phyloP scores from a whole-genome alignment of 2,888 invertebrate species.

The Dryadula phaetusa region DNA sequence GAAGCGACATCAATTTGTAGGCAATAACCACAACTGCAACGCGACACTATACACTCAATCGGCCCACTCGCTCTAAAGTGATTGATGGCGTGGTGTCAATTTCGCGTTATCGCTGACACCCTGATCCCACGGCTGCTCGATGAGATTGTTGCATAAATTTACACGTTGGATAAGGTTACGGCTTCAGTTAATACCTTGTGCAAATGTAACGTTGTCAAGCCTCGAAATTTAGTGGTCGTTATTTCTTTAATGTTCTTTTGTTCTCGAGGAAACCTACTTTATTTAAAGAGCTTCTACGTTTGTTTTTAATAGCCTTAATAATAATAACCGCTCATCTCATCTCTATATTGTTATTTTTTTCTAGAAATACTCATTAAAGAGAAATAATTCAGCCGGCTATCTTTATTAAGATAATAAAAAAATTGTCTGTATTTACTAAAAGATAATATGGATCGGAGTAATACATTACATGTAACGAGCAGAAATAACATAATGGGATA shows the following conservation, averaged over 20 bases:
- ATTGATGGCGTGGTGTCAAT: conserved; percentile 77
- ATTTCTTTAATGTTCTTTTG: conserved; percentile 26
- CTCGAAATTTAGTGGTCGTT: conserved; percentile 25
- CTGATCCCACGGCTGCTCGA: conserved; percentile 55
- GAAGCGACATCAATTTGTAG: conserved; percentile 74
- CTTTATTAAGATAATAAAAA: conserved; percentile 11
- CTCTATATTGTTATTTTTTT: conserved; percentile 2
- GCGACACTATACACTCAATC: conserved; percentile 65
- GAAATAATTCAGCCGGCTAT: conserved; percentile 6
- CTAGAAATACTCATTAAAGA: conserved; percentile 4
- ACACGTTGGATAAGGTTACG: conserved; percentile 40
- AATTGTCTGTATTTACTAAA: conserved; percentile 12
- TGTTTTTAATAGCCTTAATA: conserved; percentile 24
- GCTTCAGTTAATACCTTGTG: conserved; percentile 30
- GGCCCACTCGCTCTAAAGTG: conserved; percentile 69
- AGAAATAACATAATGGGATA: conserved; percentile 69
- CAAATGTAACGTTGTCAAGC: conserved; percentile 24
- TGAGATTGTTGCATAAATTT: conserved; percentile 63
- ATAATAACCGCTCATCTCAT: conserved; percentile 9
- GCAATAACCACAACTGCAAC: conserved; percentile 77
- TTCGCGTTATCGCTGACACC: conserved; percentile 69
- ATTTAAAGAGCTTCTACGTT: conserved; percentile 12
- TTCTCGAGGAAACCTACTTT: conserved; percentile 16
- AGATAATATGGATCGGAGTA: conserved; percentile 1
- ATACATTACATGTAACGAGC: conserved; percentile 21